A percentile compares a stretch with the other conserved stretches of the same genome.
Conservation (phyloP, 2,888 invertebrate species). For the Hemistola chrysoprasaria region DNA sequence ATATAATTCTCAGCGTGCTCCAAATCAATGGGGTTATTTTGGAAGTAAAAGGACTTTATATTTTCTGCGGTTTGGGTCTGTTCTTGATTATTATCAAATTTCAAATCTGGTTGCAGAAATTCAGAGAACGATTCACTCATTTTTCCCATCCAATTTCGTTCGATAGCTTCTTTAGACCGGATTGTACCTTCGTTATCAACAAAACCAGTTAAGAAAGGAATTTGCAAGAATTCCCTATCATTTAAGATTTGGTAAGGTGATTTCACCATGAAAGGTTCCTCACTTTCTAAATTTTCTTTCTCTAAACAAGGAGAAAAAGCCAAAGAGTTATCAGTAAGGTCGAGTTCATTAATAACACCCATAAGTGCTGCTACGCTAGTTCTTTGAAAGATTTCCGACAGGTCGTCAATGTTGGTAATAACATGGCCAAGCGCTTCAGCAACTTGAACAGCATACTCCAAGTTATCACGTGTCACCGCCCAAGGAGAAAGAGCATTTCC, state of each 20-base stretch:
- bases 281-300: slow-evolving; percentile 40
- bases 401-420: slow-evolving; percentile 44
- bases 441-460: slow-evolving; percentile 55
- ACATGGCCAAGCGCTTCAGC: slow-evolving; percentile 64
- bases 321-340: slow-evolving; percentile 62
- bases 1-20: slow-evolving; percentile 45
- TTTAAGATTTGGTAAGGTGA: slow-evolving; percentile 54
- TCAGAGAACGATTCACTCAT: slow-evolving; percentile 58
- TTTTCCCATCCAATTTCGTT: slow-evolving; percentile 54
- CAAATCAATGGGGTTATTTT: slow-evolving; percentile 35
- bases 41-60: slow-evolving; percentile 57
- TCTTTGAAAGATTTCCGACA: slow-evolving; percentile 56
- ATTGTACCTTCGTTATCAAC: slow-evolving; percentile 71
- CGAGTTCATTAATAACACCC: slow-evolving; percentile 63
- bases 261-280: slow-evolving; percentile 50
- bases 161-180: slow-evolving; percentile 50
- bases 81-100: slow-evolving; percentile 45
- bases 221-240: slow-evolving; percentile 46
- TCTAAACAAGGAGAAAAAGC: slow-evolving; percentile 73
- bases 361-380: slow-evolving; percentile 59
- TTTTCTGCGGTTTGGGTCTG: slow-evolving; percentile 36
- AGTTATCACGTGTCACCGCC: slow-evolving; percentile 68
- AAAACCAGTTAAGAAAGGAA: slow-evolving; percentile 65
- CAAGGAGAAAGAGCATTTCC: slow-evolving; percentile 70
- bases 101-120: slow-evolving; percentile 63